Conservation (phyloP, 2,888 invertebrate genomes). For the Dorcus parallelipipedus region DNA sequence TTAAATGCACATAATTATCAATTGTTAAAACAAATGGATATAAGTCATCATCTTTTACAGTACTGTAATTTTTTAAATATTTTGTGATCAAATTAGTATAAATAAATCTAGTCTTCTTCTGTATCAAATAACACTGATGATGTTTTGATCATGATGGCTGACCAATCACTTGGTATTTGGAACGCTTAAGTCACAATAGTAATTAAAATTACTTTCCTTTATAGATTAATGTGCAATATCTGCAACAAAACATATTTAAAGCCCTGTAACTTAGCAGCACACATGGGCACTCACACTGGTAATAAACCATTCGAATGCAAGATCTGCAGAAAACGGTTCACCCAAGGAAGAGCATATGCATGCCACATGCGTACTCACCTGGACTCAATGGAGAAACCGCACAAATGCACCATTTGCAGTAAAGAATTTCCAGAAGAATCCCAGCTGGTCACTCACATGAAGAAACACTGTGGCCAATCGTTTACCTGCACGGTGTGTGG, state of each 20-base stretch:
- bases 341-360: conserved; percentile 34
- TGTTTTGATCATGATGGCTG: too few relatives aligned
- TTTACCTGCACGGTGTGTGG: conserved; percentile 32
- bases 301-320: conserved; percentile 32
- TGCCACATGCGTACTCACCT: conserved; percentile 35
- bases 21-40: too few relatives aligned
- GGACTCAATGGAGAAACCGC: conserved; percentile 21
- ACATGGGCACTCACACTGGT: conserved; percentile 35
- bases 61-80: too few relatives aligned
- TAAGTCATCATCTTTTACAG: too few relatives aligned
- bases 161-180: neutral
- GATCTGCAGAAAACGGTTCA: conserved; percentile 33
- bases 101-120: too few relatives aligned
- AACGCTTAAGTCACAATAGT: too few relatives aligned
- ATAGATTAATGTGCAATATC: conserved; percentile 27
- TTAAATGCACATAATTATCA: too few relatives aligned
- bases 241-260: conserved; percentile 35
- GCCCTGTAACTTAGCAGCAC: conserved; percentile 33
- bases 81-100: too few relatives aligned
- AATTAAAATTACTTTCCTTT: too few relatives aligned
- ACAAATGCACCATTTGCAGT: conserved; percentile 29
- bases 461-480: conserved; percentile 26
- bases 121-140: too few relatives aligned
- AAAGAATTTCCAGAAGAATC: conserved; percentile 31
- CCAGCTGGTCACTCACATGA: conserved; percentile 30